These are phyloP conservation scores for Eucera pruinosa DNA, from an alignment of 2,888 invertebrate genomes.

Conservation along the genomic window DNA sequence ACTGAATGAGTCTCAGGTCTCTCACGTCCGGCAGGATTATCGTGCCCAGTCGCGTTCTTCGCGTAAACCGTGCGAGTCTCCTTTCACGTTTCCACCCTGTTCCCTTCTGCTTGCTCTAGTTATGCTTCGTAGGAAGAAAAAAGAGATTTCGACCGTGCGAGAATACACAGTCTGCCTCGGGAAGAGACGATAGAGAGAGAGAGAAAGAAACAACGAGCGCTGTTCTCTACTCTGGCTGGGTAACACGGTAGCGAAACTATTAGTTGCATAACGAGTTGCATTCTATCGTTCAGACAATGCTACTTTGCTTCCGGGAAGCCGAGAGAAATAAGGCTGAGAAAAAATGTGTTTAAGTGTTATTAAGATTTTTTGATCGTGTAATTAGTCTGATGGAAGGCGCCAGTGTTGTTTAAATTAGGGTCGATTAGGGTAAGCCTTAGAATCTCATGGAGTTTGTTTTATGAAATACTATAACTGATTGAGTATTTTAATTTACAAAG, in stretches of 20 bases:
- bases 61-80: conserved; percentile 71
- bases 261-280: conserved; percentile 31
- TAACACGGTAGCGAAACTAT: conserved; percentile 9
- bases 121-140: conserved; percentile 34
- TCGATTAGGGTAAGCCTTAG: neutral
- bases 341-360: neutral
- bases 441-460: too few relatives aligned
- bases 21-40: conserved; percentile 72
- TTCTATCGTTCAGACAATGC: conserved; percentile 11
- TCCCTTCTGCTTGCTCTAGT: conserved; percentile 41
- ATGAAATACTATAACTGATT: too few relatives aligned
- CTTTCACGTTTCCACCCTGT: conserved; percentile 54
- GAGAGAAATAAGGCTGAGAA: neutral
- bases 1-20: conserved; percentile 72
- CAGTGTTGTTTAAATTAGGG: neutral
- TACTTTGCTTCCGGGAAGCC: conserved; percentile 31
- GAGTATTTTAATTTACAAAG: too few relatives aligned
- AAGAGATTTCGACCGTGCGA: conserved; percentile 29
- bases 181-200: neutral
- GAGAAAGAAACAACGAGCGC: neutral
- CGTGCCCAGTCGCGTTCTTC: conserved; percentile 70
- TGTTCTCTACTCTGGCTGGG: neutral
- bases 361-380: neutral
- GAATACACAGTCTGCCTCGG: neutral
- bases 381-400: neutral